Base-by-base conservation (phyloP, 23 tunicate genomes). In the Phallusia fumigata region DNA sequence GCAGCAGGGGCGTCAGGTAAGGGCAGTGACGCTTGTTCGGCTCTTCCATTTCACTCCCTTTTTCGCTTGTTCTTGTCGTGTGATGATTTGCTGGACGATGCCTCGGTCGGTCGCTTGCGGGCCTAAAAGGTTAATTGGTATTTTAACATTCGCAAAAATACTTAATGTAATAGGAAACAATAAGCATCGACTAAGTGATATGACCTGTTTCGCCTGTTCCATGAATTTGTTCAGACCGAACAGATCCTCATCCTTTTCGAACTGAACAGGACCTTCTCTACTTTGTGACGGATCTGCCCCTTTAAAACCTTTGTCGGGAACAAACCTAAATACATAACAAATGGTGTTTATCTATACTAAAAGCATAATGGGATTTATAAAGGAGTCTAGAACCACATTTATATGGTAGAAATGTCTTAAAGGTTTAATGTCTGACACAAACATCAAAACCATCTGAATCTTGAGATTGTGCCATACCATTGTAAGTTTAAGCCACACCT, bases 201-300 rank as follows among this genome's bases (percentile, higher is more conserved):
- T n/a, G n/a, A 58, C 69, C 69, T 85, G 90, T 80, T 91, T 96
- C 45, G 96, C 99, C 51, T 84, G 78, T 80, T 91, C 93, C 96
- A 96, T 88, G 90, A 96, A 96, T 65, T 96, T 87, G 84, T 96
- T 84, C 84, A 96, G 52, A 65, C 95, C 95, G 78, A 96, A 96
- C 72, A 89, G 72, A 91, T 96, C 99, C 31, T 94, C 98, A 49
- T 93, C 98, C 64, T 87, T 92, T 78, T 96, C 99, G 74, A 96
- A 96, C 82, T 96, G 96, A 31, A 96, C 99, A 32, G 99, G 99
- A 49, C 99, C 99, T 31, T 88, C 99, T 78, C 99, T 81, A 32
- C 80, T 89, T 19, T 87, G 84, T 24, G 89, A 75, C 15, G 95
- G 80, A 65, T 96, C 99, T 1, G 99, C 97, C 32, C 99, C 99